These are phyloP conservation scores for Pungitius pungitius DNA, from an alignment of 2,113 vertebrate species.

Conservation along the genomic window DNA sequence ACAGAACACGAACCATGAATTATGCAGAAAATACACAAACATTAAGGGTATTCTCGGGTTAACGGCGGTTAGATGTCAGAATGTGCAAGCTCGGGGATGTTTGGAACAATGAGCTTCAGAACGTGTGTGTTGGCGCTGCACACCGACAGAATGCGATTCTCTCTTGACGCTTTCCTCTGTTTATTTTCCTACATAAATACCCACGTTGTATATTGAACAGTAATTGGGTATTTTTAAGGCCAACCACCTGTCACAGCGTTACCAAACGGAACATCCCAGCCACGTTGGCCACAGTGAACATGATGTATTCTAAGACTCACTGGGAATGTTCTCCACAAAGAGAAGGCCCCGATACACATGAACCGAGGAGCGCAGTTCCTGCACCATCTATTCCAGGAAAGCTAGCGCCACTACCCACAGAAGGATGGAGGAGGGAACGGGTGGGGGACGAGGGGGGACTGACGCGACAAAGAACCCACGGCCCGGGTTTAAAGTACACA, in stretches of 20 bases:
- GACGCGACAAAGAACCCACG: slow-evolving; percentile 23
- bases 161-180: slow-evolving; percentile 5
- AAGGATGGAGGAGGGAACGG: slow-evolving; percentile 1
- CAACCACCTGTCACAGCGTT: slow-evolving; percentile 44
- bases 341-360: slow-evolving; percentile 28
- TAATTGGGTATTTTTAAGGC: not conserved
- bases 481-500: slow-evolving; percentile 16
- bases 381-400: slow-evolving; percentile 37
- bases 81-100: slow-evolving; percentile 33
- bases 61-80: slow-evolving; percentile 58
- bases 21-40: slow-evolving; percentile 56
- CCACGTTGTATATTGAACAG: slow-evolving; percentile 2
- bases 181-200: not conserved
- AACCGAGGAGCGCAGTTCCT: slow-evolving; percentile 24
- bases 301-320: slow-evolving; percentile 18
- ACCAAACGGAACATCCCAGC: slow-evolving; percentile 12
- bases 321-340: slow-evolving; percentile 15
- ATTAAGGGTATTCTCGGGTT: slow-evolving; percentile 62
- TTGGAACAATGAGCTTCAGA: slow-evolving; percentile 48
- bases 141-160: slow-evolving; percentile 7
- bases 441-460: not conserved
- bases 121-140: slow-evolving; percentile 25
- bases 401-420: slow-evolving; percentile 52
- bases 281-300: slow-evolving; percentile 20
- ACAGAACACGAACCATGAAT: slow-evolving; percentile 51